Evolutionary conservation across 2,888 invertebrate species (phyloP), one percentile per base, ranked within the genome.

Genomic region (Lasioglossum morio): DNA sequence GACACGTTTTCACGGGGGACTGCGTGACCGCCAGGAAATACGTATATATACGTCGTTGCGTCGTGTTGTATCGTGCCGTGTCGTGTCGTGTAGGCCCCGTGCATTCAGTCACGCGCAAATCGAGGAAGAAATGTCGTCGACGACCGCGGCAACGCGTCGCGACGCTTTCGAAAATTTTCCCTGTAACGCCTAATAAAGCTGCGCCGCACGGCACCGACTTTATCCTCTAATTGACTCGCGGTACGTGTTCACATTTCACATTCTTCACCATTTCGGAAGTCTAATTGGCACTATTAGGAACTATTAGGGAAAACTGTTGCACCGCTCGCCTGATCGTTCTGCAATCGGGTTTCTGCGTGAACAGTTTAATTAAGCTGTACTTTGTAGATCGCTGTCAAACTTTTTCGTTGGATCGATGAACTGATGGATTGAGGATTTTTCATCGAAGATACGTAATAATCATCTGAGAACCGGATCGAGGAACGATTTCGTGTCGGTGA

Each of bases 81-180:
- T 30, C 30, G 63, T 16, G 34, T 23, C 70, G 72, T 16, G 46
- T 43, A 53, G 48, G 72, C 23, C 23, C 30, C 78, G 76, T 30
- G 77, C 86, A 86, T 87, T 87, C 86, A 87, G 77, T 87, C 86
- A 87, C 87, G 87, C 81, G 79, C 87, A 79, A 84, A 87, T 82
- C 88, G 87, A 82, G 82, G 78, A 82, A 83, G 85, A 87, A 88
- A 87, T 66, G 81, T 82, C 79, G 57, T 57, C 57, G 57, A 57
- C 57, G 57, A 8, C 57, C 57, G 57, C 57, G 57, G 57, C 57
- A n/a, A 34, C 77, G 76, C 43, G 46, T 19, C 70, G 70, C 63
- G 74, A 53, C 79, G 75, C 88, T 88, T 88, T 88, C 88, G 88
- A 88, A 88, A 87, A 88, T 88, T 85, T 87, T 57, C 57, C 85